phyloP scores from a whole-genome alignment of 2,797 vertebrate species.

The Limosa lapponica region DNA sequence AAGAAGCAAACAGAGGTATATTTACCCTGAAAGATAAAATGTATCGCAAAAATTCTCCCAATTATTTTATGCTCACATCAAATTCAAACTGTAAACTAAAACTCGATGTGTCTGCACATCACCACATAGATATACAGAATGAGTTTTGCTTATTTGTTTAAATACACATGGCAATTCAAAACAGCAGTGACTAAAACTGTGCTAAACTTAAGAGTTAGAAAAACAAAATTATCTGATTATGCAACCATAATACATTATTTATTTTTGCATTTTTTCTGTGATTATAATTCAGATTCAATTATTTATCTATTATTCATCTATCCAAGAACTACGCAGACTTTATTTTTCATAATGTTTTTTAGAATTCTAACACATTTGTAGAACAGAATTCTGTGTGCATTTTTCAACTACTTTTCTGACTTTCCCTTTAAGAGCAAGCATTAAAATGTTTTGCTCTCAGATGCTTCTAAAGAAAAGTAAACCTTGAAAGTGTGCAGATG shows the following conservation, averaged over 20 bases:
- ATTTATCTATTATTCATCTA: not conserved
- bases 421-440: not conserved
- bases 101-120: not conserved
- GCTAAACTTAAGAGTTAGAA: not conserved
- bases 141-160: not conserved
- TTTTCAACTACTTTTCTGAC: not conserved
- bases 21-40: not conserved
- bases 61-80: not conserved
- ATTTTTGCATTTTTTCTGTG: not conserved
- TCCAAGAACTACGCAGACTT: not conserved
- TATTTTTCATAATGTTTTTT: not conserved
- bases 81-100: not conserved
- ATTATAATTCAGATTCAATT: not conserved
- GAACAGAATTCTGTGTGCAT: not conserved
- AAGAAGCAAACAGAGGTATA: not conserved
- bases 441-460: not conserved
- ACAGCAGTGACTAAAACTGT: not conserved
- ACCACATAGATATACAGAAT: not conserved
- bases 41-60: not conserved
- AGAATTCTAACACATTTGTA: not conserved
- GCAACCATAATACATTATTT: not conserved
- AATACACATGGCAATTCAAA: not conserved
- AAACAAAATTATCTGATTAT: not conserved
- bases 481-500: not conserved
- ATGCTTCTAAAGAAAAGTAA: not conserved